Percentiles rank a stretch among this genome's conserved stretches.
Conservation (phyloP, 2,797 vertebrate genomes). For the Tauraco hartlaubi region DNA sequence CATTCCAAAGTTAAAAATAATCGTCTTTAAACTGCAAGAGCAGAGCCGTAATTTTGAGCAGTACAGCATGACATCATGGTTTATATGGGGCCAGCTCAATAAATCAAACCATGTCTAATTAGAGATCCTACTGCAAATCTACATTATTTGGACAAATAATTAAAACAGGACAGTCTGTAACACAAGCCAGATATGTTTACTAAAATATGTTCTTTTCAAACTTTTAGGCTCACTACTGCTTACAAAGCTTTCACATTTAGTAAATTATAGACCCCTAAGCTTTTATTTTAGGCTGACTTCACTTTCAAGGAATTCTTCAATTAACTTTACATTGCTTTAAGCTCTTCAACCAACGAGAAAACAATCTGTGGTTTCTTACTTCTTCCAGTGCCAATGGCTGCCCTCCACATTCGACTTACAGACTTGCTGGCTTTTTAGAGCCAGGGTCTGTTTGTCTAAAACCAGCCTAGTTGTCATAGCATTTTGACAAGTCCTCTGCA, state of each 20-base stretch:
- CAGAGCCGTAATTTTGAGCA: slow-evolving; percentile 80
- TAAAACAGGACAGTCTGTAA: slow-evolving; percentile 76
- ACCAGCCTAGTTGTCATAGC: slow-evolving; percentile 80
- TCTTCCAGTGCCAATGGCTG: slow-evolving; percentile 80
- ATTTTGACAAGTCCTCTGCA: slow-evolving; percentile 79
- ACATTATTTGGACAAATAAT: slow-evolving; percentile 80
- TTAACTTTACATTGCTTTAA: slow-evolving; percentile 84
- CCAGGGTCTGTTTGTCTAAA: slow-evolving; percentile 75
- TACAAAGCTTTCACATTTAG: slow-evolving; percentile 79
- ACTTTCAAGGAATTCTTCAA: slow-evolving; percentile 89
- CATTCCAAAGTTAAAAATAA: slow-evolving; percentile 80
- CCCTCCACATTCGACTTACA: slow-evolving; percentile 81
- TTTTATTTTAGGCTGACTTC: slow-evolving; percentile 85
- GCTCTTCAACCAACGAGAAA: slow-evolving; percentile 80
- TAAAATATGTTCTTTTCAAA: slow-evolving; percentile 76
- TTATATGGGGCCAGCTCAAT: slow-evolving; percentile 82
- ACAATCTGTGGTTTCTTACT: slow-evolving; percentile 81
- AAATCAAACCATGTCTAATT: slow-evolving; percentile 82
- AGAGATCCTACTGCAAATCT: slow-evolving; percentile 80
- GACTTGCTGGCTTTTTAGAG: slow-evolving; percentile 77
- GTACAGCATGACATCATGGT: slow-evolving; percentile 83
- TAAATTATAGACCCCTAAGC: slow-evolving; percentile 77
- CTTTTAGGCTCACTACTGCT: slow-evolving; percentile 75
- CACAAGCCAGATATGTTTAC: slow-evolving; percentile 83
- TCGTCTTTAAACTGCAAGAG: slow-evolving; percentile 75